phyloP scores from a whole-genome alignment of 2,888 invertebrate genomes.

The Strigamia crassipes region DNA sequence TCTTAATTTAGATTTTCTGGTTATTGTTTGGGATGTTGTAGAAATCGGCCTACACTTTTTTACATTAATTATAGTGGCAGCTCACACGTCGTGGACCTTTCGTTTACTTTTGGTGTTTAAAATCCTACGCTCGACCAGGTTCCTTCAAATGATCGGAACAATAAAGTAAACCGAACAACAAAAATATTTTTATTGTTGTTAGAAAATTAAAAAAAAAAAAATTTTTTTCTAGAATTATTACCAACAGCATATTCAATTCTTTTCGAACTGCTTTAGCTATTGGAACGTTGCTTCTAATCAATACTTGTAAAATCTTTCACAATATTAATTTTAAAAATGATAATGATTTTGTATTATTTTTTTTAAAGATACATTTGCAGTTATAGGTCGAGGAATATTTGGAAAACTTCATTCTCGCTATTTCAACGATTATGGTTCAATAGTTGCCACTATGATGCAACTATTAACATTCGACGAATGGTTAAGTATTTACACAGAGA shows the following conservation, averaged over 20 bases:
- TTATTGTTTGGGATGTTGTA: conserved; percentile 11
- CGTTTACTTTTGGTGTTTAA: conserved; percentile 7
- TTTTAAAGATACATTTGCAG: conserved; percentile 5
- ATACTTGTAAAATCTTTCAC: background rate
- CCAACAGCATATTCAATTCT: conserved; percentile 11
- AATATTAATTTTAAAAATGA: background rate
- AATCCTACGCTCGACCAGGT: background rate
- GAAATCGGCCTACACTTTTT: conserved; percentile 9
- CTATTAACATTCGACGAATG: conserved; percentile 2
- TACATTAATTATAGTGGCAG: background rate
- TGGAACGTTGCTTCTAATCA: background rate
- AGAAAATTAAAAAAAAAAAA: no score
- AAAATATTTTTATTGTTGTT: background rate
- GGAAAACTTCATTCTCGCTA: background rate
- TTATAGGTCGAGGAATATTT: conserved; percentile 28
- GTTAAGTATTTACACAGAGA: conserved; percentile 6
- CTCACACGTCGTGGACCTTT: background rate
- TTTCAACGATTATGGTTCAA: background rate
- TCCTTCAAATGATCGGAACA: background rate
- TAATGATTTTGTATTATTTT: background rate
- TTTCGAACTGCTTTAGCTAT: conserved; percentile 25
- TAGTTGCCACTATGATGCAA: conserved; percentile 27
- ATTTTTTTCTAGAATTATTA: conserved; percentile 12
- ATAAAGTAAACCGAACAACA: background rate
- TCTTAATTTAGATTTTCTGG: background rate